Conservation (phyloP, 2,113 vertebrate species). For the Trochalopteron elliotii region DNA sequence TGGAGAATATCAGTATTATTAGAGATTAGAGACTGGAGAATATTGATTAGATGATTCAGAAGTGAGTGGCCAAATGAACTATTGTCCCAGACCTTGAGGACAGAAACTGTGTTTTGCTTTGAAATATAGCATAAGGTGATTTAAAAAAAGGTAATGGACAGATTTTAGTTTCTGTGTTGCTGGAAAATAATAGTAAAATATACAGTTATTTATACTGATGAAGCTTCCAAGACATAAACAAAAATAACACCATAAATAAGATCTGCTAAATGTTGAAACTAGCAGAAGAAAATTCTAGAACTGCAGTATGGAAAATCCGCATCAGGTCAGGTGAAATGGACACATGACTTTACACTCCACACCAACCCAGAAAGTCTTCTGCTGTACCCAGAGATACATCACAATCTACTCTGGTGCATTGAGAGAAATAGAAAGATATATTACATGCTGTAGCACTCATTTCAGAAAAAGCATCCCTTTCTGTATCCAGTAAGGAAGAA, state of each 20-base stretch:
- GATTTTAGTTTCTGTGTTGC: not conserved
- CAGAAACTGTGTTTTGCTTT: not conserved
- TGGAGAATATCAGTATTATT: not conserved
- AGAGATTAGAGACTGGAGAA: not conserved
- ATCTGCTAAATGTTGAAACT: not conserved
- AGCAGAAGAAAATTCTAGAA: not conserved
- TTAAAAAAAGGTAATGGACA: not conserved
- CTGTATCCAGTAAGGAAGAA: not conserved
- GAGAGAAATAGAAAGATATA: not conserved
- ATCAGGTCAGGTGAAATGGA: not conserved
- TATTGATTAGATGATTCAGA: not conserved
- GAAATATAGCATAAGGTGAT: not conserved
- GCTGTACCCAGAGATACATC: not conserved
- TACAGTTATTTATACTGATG: not conserved
- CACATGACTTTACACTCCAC: accelerated
- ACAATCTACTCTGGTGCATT: not conserved
- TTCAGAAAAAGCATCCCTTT: not conserved
- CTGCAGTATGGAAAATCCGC: not conserved
- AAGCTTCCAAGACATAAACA: not conserved
- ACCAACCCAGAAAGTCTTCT: not conserved
- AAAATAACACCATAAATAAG: not conserved
- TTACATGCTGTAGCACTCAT: accelerated
- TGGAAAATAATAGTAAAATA: not conserved
- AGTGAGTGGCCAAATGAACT: not conserved
- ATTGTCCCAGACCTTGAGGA: not conserved